Evolutionary conservation across 2,888 invertebrate genomes (phyloP).

Genomic region (Craniophora ligustri): DNA sequence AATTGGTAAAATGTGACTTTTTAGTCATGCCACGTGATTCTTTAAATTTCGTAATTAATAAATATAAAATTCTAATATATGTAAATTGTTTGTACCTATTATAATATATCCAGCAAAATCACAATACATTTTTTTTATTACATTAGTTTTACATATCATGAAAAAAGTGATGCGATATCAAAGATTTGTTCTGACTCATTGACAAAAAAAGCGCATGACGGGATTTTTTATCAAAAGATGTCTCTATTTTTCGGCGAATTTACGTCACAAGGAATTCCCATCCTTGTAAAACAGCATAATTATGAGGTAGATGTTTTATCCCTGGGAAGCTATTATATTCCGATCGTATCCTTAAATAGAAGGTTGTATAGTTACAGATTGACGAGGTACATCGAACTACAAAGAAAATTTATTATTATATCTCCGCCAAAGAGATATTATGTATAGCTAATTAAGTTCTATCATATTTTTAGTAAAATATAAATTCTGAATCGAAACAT

Average conservation of each 20-base stretch:
- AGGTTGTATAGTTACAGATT: not conserved
- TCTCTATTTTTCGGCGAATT: constrained; percentile 5
- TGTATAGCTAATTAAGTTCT: no score
- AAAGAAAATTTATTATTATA: not conserved
- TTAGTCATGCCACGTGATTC: no score
- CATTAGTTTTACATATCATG: constrained; percentile 39
- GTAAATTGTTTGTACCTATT: no score
- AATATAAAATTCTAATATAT: no score
- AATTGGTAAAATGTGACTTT: no score
- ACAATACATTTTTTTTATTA: no score
- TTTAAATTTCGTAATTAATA: no score
- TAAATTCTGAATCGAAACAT: not conserved
- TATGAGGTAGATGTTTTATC: no score
- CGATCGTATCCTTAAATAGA: not conserved
- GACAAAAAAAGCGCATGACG: constrained; percentile 29
- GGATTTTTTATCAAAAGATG: constrained; percentile 15
- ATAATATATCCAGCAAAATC: no score
- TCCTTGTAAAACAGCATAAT: no score
- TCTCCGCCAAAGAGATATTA: not conserved
- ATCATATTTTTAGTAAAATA: no score
- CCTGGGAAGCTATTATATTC: not conserved
- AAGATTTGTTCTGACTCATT: constrained; percentile 48
- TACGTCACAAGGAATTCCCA: constrained; percentile 1
- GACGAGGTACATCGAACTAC: not conserved
- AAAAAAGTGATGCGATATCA: constrained; percentile 49